Evolutionary conservation across 92 coral and sea anemone species (phyloP), one percentile per base, ranked within the genome.

Genomic region (Heteractis magnifica): DNA sequence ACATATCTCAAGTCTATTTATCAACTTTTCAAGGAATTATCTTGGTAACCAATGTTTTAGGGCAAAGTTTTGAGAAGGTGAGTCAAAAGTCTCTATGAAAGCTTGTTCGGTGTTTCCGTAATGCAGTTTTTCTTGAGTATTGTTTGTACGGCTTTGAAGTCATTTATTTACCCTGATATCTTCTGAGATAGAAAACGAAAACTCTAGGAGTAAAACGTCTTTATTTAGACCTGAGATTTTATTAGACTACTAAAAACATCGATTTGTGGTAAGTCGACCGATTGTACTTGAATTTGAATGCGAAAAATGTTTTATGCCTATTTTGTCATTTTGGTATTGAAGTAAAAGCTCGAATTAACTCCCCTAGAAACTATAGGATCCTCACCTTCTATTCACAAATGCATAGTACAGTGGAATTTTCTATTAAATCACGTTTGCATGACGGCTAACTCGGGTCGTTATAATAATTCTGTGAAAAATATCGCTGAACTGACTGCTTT

Each of bases 221-320:
- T 75, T 81, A 75, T 58, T 76, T 60, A 56, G 70, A 70, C 58
- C 19, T 23, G 84, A 59, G 52, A 41, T 49, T 81, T 68, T 81
- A 81, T 81, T 81, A 71, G 65, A 51, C 84, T 77, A 77, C 70
- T 81, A 81, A 72, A 81, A 70, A 56, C 84, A 59, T 72, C 82
- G 84, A 81, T 81, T 81, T 81, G 84, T 59, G 84, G 84, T 81
- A 11, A 81, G 84, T 49, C 77, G 44, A 81, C 51, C 59, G 84
- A 65, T 68, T 20, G 60, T 68, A 68, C 84, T 20, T 70, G 77
- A 34, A 81, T n/a, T 68, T 64, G 60, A 64, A 50, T 56, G 51
- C 49, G 21, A 81, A 71, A 79, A 59, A 51, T 65, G 13, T 49
- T 23, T 81, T 44, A 9, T 68, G 26, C 73, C 49, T 68, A 34